Conservation (phyloP, 2,888 invertebrate species). For the Drosophila kuntzei region DNA sequence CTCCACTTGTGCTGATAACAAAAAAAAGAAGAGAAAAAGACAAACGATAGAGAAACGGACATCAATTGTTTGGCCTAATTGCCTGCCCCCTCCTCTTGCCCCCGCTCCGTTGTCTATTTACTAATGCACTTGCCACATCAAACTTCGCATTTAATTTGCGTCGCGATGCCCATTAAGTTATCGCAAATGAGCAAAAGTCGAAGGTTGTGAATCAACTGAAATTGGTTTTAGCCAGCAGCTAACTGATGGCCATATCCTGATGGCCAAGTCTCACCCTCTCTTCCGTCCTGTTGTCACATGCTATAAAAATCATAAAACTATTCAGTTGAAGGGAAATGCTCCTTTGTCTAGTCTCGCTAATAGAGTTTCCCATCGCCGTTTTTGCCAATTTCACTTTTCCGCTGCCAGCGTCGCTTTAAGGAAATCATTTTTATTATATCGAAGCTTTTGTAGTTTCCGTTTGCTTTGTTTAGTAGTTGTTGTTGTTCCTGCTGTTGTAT, state of each 20-base stretch:
- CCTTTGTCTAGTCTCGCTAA: conserved; percentile 75
- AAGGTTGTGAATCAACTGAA: conserved; percentile 22
- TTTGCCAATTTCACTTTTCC: conserved; percentile 72
- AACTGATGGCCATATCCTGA: conserved; percentile 54
- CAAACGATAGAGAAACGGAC: conserved; percentile 16
- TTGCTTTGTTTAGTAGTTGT: conserved; percentile 46
- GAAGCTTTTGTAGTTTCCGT: conserved; percentile 75
- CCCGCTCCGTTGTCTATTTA: neutral
- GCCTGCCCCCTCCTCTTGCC: conserved; percentile 19
- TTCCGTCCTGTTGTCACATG: conserved; percentile 67
- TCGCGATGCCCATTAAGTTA: conserved; percentile 68
- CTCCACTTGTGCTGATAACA: conserved; percentile 35
- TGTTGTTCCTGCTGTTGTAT: conserved; percentile 16
- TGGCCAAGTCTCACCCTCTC: neutral
- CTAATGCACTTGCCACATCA: conserved; percentile 39
- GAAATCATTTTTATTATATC: conserved; percentile 81
- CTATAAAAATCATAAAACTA: conserved; percentile 80
- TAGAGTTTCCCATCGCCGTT: conserved; percentile 66
- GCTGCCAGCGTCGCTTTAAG: conserved; percentile 49
- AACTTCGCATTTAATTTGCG: conserved; percentile 63
- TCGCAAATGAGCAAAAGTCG: conserved; percentile 56
- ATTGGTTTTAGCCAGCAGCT: conserved; percentile 47
- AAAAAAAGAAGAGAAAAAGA: neutral
- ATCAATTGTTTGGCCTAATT: conserved; percentile 68
- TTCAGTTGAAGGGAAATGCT: conserved; percentile 50